phyloP scores from a whole-genome alignment of 2,888 invertebrate species.

The Oxycera nigricornis region DNA sequence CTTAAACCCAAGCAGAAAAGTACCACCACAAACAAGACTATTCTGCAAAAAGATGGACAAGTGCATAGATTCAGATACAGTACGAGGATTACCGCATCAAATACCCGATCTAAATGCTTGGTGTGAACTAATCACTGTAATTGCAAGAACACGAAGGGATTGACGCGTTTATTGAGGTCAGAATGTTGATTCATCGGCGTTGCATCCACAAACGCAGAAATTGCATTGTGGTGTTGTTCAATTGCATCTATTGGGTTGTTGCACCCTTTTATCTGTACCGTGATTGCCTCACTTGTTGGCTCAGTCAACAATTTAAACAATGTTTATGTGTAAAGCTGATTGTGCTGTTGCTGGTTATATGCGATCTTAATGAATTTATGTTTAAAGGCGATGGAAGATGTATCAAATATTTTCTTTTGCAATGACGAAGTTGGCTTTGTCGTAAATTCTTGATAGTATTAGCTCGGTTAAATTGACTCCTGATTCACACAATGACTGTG shows the following conservation, averaged over 20 bases:
- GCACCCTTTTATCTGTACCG: neutral
- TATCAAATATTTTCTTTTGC: too few relatives aligned
- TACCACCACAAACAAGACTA: neutral
- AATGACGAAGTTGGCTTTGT: too few relatives aligned
- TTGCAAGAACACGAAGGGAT: slow-evolving; percentile 20
- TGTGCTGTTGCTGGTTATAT: too few relatives aligned
- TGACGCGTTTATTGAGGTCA: slow-evolving; percentile 9
- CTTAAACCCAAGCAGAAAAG: neutral
- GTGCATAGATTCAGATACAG: neutral
- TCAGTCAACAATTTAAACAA: too few relatives aligned
- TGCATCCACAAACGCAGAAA: neutral
- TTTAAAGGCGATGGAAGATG: too few relatives aligned
- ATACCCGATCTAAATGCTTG: slow-evolving; percentile 20
- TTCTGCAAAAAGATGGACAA: neutral
- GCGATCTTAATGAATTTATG: too few relatives aligned
- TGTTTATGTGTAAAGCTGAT: neutral
- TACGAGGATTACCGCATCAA: slow-evolving; percentile 11
- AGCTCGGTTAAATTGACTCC: too few relatives aligned
- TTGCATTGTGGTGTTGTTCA: neutral
- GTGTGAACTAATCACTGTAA: slow-evolving; percentile 32
- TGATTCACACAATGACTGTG: too few relatives aligned
- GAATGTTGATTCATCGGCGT: slow-evolving; percentile 14
- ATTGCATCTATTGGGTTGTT: neutral
- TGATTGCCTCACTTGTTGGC: neutral
- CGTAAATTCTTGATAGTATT: too few relatives aligned